Percentiles rank a stretch among this genome's conserved stretches.
Evolutionary conservation across 35 echinoderm and acorn worm species (phyloP).

Genomic region (Hemicentrotus pulcherrimus): DNA sequence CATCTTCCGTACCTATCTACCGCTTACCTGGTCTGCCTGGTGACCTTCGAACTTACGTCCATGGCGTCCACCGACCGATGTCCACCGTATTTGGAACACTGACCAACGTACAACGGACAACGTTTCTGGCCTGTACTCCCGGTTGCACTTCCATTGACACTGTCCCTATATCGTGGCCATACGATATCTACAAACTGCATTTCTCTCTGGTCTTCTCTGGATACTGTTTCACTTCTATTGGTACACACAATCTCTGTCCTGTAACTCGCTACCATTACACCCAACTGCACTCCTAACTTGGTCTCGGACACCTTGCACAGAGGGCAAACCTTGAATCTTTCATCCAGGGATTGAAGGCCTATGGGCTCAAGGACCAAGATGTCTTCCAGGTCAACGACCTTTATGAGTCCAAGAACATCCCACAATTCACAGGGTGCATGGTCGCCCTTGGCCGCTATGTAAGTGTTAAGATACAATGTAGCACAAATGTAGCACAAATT

Average conservation of each 20-base stretch:
- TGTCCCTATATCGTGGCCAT: too few species aligned
- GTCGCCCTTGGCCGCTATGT: slow-evolving; percentile 84
- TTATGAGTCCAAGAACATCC: slow-evolving; percentile 86
- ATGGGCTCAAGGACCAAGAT: slow-evolving; percentile 82
- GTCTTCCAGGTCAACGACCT: slow-evolving; percentile 99
- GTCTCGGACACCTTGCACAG: slow-evolving; percentile 32
- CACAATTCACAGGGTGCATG: slow-evolving; percentile 85
- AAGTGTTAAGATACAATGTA: slow-evolving; percentile 54
- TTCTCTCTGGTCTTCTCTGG: too few species aligned
- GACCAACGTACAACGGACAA: too few species aligned
- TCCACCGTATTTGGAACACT: too few species aligned
- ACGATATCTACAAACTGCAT: too few species aligned
- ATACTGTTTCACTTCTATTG: too few species aligned
- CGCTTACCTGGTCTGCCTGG: neutral
- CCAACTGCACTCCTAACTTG: neutral
- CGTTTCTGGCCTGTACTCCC: too few species aligned
- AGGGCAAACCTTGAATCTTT: slow-evolving; percentile 93
- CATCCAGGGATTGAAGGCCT: slow-evolving; percentile 66
- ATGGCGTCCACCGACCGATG: too few species aligned
- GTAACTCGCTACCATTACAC: neutral
- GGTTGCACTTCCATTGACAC: too few species aligned
- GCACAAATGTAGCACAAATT: too few species aligned
- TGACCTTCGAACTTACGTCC: neutral
- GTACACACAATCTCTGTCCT: too few species aligned
- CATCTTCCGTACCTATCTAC: neutral